Conservation (phyloP, 2,113 vertebrate genomes). For the Megalops atlanticus region DNA sequence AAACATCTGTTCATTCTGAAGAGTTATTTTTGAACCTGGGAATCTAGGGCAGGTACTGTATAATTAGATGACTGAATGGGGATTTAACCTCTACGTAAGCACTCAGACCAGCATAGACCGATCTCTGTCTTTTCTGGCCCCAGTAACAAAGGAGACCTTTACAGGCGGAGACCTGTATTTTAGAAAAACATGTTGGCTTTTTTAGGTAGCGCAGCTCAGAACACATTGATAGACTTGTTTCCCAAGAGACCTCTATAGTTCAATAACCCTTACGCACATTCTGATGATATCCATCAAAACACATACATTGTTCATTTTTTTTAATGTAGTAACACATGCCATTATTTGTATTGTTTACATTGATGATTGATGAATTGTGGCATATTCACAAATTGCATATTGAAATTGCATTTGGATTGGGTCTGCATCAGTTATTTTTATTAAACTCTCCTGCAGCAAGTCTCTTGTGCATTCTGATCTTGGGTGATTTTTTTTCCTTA, state of each 20-base stretch:
- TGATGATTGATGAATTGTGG: no score
- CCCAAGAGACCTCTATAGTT: no score
- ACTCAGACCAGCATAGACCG: not conserved
- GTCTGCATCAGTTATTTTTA: not conserved
- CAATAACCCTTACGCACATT: no score
- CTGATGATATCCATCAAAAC: no score
- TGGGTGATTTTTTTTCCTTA: no score
- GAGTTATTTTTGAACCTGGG: conserved; percentile 14
- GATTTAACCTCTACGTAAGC: conserved; percentile 9
- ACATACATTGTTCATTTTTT: no score
- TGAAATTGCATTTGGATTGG: not conserved
- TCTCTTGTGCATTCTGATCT: no score
- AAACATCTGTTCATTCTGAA: not conserved
- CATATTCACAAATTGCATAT: no score
- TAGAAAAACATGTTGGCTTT: not conserved
- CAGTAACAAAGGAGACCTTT: not conserved
- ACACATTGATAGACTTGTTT: not conserved
- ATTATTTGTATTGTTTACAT: no score
- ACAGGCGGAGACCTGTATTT: no score
- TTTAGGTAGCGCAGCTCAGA: not conserved
- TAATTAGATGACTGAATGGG: conserved; percentile 19
- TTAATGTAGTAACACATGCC: no score
- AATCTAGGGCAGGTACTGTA: conserved; percentile 10
- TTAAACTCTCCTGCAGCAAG: not conserved
- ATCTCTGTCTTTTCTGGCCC: not conserved